Evolutionary conservation across 2,797 vertebrate genomes (phyloP).

Genomic region (Cygnus olor): DNA sequence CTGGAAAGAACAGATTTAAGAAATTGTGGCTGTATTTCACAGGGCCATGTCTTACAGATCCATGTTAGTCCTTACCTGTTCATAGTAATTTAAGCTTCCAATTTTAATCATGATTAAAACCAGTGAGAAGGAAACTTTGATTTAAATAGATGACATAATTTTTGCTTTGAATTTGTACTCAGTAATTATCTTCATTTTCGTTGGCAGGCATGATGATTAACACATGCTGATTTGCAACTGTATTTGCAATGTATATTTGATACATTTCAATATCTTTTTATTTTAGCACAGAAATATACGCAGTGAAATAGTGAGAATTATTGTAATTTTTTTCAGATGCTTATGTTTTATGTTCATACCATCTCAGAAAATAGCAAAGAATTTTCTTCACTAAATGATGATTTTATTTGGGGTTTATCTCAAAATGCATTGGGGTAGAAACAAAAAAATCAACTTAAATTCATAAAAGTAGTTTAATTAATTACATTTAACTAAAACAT

Average conservation of each 20-base stretch:
- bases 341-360: not conserved
- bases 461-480: not conserved
- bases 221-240: not conserved
- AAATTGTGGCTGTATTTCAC: not conserved
- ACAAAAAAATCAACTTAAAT: not conserved
- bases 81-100: not conserved
- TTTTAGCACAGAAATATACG: not conserved
- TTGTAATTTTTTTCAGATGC: not conserved
- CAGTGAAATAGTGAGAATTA: not conserved
- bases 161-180: not conserved
- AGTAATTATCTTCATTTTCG: not conserved
- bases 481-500: not conserved
- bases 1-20: not conserved
- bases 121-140: not conserved
- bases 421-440: not conserved
- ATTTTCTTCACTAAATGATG: not conserved
- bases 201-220: not conserved
- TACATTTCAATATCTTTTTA: not conserved
- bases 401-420: not conserved
- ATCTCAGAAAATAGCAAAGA: not conserved
- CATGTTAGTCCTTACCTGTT: not conserved
- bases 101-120: not conserved
- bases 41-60: not conserved
- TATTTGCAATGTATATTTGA: not conserved
- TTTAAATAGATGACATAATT: not conserved